Percentiles rank a stretch among this genome's conserved stretches.
phyloP scores from a whole-genome alignment of 2,113 vertebrate species.

The Heloderma charlesbogerti region DNA sequence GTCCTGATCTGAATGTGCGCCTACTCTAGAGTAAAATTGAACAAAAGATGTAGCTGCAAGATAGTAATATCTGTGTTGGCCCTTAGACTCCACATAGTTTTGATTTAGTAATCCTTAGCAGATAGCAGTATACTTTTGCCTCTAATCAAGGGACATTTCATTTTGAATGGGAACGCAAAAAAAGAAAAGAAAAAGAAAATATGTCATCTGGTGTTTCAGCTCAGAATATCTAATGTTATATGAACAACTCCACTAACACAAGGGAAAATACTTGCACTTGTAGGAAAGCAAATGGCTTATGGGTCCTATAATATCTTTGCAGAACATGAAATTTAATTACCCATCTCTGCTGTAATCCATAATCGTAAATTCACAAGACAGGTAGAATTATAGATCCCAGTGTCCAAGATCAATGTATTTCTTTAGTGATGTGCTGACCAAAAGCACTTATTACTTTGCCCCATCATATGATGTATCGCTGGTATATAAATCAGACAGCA shows the following conservation, averaged over 20 bases:
- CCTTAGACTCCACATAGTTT: constrained; percentile 9
- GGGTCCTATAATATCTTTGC: neutral
- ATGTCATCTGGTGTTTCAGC: neutral
- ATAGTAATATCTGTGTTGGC: too few relatives aligned
- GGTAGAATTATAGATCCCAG: neutral
- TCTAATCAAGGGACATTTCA: constrained; percentile 1
- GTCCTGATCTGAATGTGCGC: too few relatives aligned
- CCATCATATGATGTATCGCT: neutral
- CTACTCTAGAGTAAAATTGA: too few relatives aligned
- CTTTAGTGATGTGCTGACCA: neutral
- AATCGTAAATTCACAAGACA: neutral
- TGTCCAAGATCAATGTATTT: neutral
- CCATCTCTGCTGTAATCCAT: neutral
- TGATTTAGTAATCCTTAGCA: neutral
- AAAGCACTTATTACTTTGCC: constrained; percentile 12
- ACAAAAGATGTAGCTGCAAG: too few relatives aligned
- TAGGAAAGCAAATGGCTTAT: neutral
- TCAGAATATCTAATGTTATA: neutral
- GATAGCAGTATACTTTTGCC: neutral
- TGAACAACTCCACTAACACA: neutral
- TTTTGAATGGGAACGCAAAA: neutral
- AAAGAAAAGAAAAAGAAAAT: accelerated
- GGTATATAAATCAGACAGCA: constrained; percentile 17
- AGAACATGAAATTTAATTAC: constrained; percentile 4
- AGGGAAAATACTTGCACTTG: neutral